A percentile compares a stretch with the other conserved stretches of the same genome.
Conservation (phyloP, 2,113 vertebrate species). For the Malurus alboscapulatus region DNA sequence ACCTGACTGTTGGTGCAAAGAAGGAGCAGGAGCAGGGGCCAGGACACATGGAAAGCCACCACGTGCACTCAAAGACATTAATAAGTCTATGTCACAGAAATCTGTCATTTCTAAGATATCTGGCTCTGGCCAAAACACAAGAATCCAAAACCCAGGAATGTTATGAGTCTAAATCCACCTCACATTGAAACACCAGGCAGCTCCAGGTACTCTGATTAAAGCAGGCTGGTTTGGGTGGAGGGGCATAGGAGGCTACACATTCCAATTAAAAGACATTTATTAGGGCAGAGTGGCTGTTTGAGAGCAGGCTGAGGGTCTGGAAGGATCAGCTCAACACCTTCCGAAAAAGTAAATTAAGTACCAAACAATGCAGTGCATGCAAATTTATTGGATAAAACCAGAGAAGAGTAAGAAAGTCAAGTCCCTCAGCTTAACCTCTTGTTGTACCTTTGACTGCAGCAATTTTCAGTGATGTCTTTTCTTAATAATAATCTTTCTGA, state of each 20-base stretch:
- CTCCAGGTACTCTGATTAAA: background rate
- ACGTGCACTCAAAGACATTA: background rate
- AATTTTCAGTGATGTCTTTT: background rate
- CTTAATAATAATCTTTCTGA: background rate
- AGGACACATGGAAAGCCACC: background rate
- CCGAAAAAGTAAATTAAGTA: background rate
- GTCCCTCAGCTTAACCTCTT: background rate
- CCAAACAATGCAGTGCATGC: background rate
- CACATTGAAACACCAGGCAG: background rate
- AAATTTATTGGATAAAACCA: background rate
- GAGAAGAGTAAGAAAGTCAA: background rate
- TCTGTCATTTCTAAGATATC: background rate
- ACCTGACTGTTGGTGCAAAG: background rate
- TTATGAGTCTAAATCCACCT: background rate
- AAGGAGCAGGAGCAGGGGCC: fast-evolving
- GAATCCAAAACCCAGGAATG: background rate
- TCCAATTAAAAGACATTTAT: background rate
- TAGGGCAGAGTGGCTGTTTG: background rate
- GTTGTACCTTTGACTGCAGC: background rate
- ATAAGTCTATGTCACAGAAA: background rate
- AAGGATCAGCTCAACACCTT: background rate
- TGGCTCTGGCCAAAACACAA: background rate
- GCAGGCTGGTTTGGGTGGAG: background rate
- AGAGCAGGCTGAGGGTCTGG: background rate
- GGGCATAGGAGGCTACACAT: fast-evolving